A percentile compares a stretch with the other conserved stretches of the same genome.
Evolutionary conservation across 2,113 vertebrate genomes (phyloP).

Genomic region (Paramisgurnus dabryanus): DNA sequence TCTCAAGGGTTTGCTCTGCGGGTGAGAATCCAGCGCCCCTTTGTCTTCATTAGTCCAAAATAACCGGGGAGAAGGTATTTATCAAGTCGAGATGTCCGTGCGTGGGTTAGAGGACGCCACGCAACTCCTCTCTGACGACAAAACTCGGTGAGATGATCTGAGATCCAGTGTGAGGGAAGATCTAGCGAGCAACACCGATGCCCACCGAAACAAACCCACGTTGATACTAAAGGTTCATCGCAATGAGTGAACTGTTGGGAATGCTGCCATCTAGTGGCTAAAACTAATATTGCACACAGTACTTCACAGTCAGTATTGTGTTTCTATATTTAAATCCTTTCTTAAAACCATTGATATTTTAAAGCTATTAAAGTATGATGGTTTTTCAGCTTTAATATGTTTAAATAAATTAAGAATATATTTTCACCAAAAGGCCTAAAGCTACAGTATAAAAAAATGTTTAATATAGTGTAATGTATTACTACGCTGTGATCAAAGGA

Average conservation of each 20-base stretch:
- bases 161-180: constrained; percentile 2
- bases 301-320: neutral
- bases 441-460: too few species aligned
- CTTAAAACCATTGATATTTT: neutral
- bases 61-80: neutral
- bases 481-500: too few species aligned
- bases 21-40: constrained; percentile 1
- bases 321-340: too few species aligned
- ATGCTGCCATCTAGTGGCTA: constrained; percentile 17
- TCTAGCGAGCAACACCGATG: neutral
- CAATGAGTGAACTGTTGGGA: neutral
- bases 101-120: constrained; percentile 14
- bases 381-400: too few species aligned
- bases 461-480: too few species aligned
- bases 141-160: constrained; percentile 1
- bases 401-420: too few species aligned
- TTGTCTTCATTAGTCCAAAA: constrained; percentile 26
- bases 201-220: constrained; percentile 2
- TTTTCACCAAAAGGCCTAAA: too few species aligned
- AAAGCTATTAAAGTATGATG: too few species aligned
- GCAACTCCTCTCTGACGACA: constrained; percentile 16
- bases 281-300: neutral
- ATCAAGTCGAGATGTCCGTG: neutral
- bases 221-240: neutral
- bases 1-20: constrained; percentile 1